Evolutionary conservation across 2,888 invertebrate genomes (phyloP).

Genomic region (Teinopalpus imperialis): DNA sequence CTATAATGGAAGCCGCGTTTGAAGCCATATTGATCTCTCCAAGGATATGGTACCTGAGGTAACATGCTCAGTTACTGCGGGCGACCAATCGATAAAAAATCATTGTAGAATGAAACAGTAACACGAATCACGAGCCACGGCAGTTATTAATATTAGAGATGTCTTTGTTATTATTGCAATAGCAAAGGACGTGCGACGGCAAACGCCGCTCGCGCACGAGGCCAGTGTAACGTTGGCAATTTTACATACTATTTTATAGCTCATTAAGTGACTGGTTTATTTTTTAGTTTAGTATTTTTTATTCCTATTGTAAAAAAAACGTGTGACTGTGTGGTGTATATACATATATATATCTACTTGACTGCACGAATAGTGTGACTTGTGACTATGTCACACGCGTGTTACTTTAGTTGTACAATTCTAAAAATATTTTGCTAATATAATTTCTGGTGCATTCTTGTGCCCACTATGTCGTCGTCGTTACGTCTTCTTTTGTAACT

Average conservation of each 20-base stretch:
- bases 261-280: conserved; percentile 79
- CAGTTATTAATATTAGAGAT: conserved; percentile 55
- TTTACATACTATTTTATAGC: conserved; percentile 71
- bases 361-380: conserved; percentile 61
- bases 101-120: conserved; percentile 59
- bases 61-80: conserved; percentile 40
- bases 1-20: conserved; percentile 51
- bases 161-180: conserved; percentile 55
- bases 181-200: conserved; percentile 34
- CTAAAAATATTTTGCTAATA: conserved; percentile 32
- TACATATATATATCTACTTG: conserved; percentile 42
- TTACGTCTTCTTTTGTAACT: conserved; percentile 66
- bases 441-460: conserved; percentile 39
- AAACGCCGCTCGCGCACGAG: conserved; percentile 48
- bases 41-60: conserved; percentile 47
- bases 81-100: conserved; percentile 63
- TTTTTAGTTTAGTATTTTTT: conserved; percentile 70
- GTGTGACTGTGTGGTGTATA: conserved; percentile 79
- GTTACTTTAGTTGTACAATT: conserved; percentile 55
- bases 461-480: conserved; percentile 52
- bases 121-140: conserved; percentile 64
- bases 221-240: conserved; percentile 79
- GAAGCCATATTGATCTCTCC: conserved; percentile 78
- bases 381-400: conserved; percentile 45
- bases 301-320: conserved; percentile 75